phyloP scores from a whole-genome alignment of 2,888 invertebrate genomes.

The Philonicus albiceps region DNA sequence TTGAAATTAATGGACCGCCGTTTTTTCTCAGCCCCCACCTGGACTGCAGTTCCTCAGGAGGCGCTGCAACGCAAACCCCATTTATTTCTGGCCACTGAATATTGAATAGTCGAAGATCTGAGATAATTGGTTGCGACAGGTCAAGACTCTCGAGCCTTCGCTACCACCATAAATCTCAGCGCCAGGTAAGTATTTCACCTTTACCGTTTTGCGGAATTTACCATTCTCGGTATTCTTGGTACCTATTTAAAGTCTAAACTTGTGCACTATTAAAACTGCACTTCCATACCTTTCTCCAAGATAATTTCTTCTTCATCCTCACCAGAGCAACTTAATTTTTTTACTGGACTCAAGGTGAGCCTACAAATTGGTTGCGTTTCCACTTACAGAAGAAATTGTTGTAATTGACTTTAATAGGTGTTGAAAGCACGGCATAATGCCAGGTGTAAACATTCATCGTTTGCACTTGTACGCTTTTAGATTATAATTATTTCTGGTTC shows the following conservation, averaged over 20 bases:
- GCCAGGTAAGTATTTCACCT: not conserved
- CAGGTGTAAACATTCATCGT: not conserved
- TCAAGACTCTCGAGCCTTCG: not conserved
- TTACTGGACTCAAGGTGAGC: not conserved
- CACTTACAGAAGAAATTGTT: not conserved
- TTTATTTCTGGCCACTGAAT: not conserved
- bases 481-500: not conserved
- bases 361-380: not conserved
- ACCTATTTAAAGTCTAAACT: not conserved
- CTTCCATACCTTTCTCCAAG: not conserved
- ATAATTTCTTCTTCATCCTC: not conserved
- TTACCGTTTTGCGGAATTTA: not conserved
- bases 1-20: not conserved
- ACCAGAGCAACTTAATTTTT: not conserved
- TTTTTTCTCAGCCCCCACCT: not conserved
- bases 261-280: not conserved
- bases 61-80: not conserved
- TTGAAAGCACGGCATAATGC: not conserved
- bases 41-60: not conserved
- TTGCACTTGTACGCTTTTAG: not conserved
- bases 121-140: constrained; percentile 9
- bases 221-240: not conserved
- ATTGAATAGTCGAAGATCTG: not conserved
- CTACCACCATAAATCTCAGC: not conserved
- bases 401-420: not conserved